These are phyloP conservation scores for Amblyopsis hoosieri DNA, from an alignment of 2,797 vertebrate genomes.

Conservation along the genomic window DNA sequence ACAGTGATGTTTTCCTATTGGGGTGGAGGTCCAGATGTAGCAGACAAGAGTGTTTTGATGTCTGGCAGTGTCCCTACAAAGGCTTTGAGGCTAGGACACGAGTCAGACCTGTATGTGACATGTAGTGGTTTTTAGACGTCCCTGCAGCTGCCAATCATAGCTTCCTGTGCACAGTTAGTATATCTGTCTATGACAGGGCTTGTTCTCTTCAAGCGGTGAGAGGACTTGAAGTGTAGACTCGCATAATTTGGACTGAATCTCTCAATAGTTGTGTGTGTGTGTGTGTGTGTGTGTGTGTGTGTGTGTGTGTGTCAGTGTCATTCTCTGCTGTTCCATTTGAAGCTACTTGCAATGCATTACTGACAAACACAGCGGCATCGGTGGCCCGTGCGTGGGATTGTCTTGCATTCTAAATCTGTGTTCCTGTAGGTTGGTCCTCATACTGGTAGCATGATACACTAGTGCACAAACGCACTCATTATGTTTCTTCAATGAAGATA, in stretches of 20 bases:
- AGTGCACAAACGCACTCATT: too few relatives aligned
- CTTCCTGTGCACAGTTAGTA: constrained; percentile 2
- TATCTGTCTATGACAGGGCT: constrained; percentile 31
- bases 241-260: background rate
- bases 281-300: background rate
- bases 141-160: constrained; percentile 28
- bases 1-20: background rate
- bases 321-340: constrained; percentile 17
- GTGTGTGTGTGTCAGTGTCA: background rate
- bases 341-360: constrained; percentile 15
- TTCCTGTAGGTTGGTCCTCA: background rate
- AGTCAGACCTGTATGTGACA: constrained; percentile 35
- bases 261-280: background rate
- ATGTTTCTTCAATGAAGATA: too few relatives aligned
- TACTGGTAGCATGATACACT: background rate
- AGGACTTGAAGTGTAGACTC: background rate
- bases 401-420: background rate
- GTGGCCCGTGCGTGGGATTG: background rate
- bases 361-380: constrained; percentile 21
- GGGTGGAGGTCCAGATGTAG: too few relatives aligned
- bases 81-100: background rate
- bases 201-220: constrained; percentile 23
- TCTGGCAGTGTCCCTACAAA: background rate
- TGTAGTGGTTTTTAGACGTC: constrained; percentile 7
- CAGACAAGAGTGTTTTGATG: background rate